Conservation (phyloP, 53 echinoderm and acorn worm species). For the Holothuria scabra region DNA sequence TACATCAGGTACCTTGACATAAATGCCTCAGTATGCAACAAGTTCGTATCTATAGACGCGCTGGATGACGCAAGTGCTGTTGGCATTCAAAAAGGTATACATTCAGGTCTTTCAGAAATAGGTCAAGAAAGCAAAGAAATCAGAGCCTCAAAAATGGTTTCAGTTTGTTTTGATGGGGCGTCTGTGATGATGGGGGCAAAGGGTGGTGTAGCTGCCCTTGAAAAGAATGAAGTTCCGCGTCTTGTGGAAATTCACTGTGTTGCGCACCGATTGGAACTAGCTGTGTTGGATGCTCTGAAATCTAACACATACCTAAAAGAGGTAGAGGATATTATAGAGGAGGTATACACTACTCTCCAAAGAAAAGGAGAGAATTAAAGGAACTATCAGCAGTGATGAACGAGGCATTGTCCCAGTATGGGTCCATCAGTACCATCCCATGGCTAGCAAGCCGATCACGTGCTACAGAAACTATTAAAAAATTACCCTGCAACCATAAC, state of each 20-base stretch:
- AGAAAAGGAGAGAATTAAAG: too few species aligned
- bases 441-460: too few species aligned
- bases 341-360: too few species aligned
- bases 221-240: too few species aligned
- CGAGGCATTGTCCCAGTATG: too few species aligned
- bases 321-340: background rate
- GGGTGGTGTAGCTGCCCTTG: constrained; percentile 16
- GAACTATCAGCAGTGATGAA: too few species aligned
- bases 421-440: too few species aligned
- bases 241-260: constrained; percentile 28
- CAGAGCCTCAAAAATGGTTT: background rate
- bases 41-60: background rate
- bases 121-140: background rate
- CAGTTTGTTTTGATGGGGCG: background rate
- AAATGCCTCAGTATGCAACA: too few species aligned
- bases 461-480: background rate
- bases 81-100: background rate
- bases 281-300: background rate
- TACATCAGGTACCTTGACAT: too few species aligned
- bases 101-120: background rate
- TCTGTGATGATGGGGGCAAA: constrained; percentile 5
- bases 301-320: background rate
- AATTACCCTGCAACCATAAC: background rate
- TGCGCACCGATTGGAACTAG: constrained; percentile 7
- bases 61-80: background rate